Conservation (phyloP, 2,113 vertebrate species). For the Chaetodon trifascialis region DNA sequence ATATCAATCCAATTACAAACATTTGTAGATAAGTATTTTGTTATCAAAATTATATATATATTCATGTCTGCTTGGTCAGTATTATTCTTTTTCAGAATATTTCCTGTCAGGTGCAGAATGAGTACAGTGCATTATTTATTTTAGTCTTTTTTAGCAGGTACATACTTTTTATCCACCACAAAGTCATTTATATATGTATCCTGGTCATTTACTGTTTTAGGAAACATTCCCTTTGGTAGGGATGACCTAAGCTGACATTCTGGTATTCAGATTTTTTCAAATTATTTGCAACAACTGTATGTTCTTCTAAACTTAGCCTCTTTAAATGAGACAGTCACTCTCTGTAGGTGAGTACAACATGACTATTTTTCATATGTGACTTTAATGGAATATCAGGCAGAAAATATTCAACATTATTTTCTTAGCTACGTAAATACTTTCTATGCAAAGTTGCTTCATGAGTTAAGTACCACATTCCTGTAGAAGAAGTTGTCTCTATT, state of each 20-base stretch:
- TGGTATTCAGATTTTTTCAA: conserved; percentile 35
- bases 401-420: conserved; percentile 72
- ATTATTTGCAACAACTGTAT: conserved; percentile 24
- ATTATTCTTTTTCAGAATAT: conserved; percentile 78
- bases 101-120: conserved; percentile 73
- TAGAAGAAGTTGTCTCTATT: conserved; percentile 54
- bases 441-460: conserved; percentile 82
- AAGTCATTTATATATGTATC: conserved; percentile 69
- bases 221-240: conserved; percentile 48
- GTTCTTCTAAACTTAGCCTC: conserved; percentile 42
- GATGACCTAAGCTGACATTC: conserved; percentile 35
- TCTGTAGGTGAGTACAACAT: conserved; percentile 45
- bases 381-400: conserved; percentile 53
- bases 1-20: conserved; percentile 77
- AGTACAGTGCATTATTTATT: conserved; percentile 62
- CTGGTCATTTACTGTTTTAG: conserved; percentile 48
- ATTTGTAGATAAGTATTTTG: conserved; percentile 86
- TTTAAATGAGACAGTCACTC: conserved; percentile 30
- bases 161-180: conserved; percentile 72
- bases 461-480: conserved; percentile 65
- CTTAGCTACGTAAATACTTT: conserved; percentile 70
- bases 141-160: conserved; percentile 62
- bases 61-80: conserved; percentile 77
- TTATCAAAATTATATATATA: conserved; percentile 74
- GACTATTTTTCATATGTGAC: conserved; percentile 67